Evolutionary conservation across 2,888 invertebrate species (phyloP), one percentile per base, ranked within the genome.

Genomic region (Rhagophthalmus giganteus): DNA sequence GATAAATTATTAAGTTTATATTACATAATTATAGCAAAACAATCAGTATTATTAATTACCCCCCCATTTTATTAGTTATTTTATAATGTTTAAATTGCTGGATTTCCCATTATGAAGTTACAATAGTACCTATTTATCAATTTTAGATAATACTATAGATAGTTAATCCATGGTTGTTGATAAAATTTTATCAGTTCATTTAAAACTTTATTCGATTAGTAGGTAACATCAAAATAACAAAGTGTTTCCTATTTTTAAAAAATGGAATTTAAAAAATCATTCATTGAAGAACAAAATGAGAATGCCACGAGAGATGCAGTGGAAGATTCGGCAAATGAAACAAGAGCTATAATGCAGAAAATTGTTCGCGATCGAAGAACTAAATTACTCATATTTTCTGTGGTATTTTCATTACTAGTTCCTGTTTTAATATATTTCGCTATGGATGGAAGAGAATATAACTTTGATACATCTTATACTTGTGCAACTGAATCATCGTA

Each of bases 401-500:
- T 45, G 9, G 2, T 59, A 7, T 62, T 67, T 34, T 57, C 67
- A 5, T 15, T 57, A 8, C 24, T 46, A 9, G 58, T 65, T 0
- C 69, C 69, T 2, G 5, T 60, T 20, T 44, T 66, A 14, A 47
- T 66, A 2, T 65, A 64, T 32, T 64, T 61, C 33, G 59, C 63
- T 13, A 34, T 65, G 7, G 57, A 65, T 15, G 54, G 66, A 24
- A 16, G 42, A 25, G 54, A 54, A 31, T 33, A 39, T 13, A 34
- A 32, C 7, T 10, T 31, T 14, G 42, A 56, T 10, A 56, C 55
- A 1, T 15, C 33, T 3, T 50, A 60, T 26, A 65, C 67, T 1
- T 73, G 72, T 56, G 49, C 61, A n/a, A 60, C 70, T 3, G 56
- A 64, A 16, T 37, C 45, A 24, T 60, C 57, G 4, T 73, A 65